These are phyloP conservation scores for Gallinago jamesoni DNA, from an alignment of 2,113 vertebrate genomes.

Conservation along the genomic window DNA sequence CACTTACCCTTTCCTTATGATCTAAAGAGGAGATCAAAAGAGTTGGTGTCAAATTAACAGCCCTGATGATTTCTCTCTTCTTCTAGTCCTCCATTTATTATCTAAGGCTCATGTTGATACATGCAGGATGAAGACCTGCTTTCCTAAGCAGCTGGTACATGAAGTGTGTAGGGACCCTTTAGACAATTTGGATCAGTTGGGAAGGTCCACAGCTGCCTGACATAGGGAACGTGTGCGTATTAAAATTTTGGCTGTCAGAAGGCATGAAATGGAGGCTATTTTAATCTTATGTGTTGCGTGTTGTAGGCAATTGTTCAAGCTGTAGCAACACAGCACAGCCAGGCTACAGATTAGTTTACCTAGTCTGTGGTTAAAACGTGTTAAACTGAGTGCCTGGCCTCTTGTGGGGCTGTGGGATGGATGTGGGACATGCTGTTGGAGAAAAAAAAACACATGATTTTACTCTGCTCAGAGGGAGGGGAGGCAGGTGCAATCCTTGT, in stretches of 20 bases:
- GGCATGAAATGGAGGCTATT: fast-evolving
- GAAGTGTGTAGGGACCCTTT: not conserved
- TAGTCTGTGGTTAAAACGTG: not conserved
- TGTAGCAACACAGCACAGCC: not conserved
- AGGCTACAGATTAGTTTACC: not conserved
- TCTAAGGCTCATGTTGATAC: slow-evolving; percentile 54
- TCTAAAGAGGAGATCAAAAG: slow-evolving; percentile 80
- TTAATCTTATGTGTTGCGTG: fast-evolving
- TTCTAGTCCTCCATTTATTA: slow-evolving; percentile 60
- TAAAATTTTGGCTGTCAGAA: not conserved
- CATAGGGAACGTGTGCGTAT: fast-evolving
- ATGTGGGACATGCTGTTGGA: not conserved
- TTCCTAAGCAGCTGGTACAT: not conserved
- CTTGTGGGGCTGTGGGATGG: not conserved
- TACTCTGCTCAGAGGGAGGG: fast-evolving
- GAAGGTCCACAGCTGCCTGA: not conserved
- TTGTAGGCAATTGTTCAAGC: not conserved
- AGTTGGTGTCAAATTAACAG: slow-evolving; percentile 72
- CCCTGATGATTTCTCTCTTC: slow-evolving; percentile 70
- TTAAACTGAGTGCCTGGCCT: not conserved
- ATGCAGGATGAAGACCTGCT: slow-evolving; percentile 1
- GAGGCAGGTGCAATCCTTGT: not conserved
- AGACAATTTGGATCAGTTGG: not conserved
- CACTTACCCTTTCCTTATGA: slow-evolving; percentile 78
- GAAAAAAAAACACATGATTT: not conserved